Conservation (phyloP, 2,888 invertebrate species). For the Gerosis bhagava region DNA sequence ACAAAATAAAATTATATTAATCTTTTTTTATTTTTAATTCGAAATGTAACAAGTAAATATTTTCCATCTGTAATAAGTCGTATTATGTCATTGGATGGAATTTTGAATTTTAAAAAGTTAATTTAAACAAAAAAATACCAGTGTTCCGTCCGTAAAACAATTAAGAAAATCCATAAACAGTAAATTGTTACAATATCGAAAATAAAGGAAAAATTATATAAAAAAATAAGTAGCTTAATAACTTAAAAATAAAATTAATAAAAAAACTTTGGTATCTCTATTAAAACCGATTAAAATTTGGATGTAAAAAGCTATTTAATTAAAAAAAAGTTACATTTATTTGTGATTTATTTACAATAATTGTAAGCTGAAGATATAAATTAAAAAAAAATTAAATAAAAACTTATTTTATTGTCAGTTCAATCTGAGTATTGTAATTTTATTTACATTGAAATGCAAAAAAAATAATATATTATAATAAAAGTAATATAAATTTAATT, state of each 20-base stretch:
- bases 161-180: conserved; percentile 29
- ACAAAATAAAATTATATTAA: conserved; percentile 54
- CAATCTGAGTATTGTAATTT: conserved; percentile 74
- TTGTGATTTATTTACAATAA: conserved; percentile 65
- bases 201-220: conserved; percentile 46
- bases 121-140: too few species aligned
- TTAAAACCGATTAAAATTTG: conserved; percentile 79
- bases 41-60: conserved; percentile 76
- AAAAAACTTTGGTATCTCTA: conserved; percentile 79
- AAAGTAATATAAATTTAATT: conserved; percentile 16
- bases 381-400: conserved; percentile 58
- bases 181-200: conserved; percentile 59
- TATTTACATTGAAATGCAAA: conserved; percentile 52
- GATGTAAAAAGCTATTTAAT: conserved; percentile 68
- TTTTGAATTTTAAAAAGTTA: conserved; percentile 46
- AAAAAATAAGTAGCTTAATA: conserved; percentile 67
- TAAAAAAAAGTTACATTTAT: conserved; percentile 65
- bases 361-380: conserved; percentile 56
- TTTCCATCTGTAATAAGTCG: conserved; percentile 62
- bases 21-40: conserved; percentile 72
- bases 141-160: conserved; percentile 36
- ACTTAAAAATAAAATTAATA: conserved; percentile 74
- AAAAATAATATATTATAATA: conserved; percentile 23
- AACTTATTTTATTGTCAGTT: conserved; percentile 81
- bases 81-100: conserved; percentile 76